phyloP scores from a whole-genome alignment of 2,888 invertebrate genomes.

The Chrysolina oricalcia region DNA sequence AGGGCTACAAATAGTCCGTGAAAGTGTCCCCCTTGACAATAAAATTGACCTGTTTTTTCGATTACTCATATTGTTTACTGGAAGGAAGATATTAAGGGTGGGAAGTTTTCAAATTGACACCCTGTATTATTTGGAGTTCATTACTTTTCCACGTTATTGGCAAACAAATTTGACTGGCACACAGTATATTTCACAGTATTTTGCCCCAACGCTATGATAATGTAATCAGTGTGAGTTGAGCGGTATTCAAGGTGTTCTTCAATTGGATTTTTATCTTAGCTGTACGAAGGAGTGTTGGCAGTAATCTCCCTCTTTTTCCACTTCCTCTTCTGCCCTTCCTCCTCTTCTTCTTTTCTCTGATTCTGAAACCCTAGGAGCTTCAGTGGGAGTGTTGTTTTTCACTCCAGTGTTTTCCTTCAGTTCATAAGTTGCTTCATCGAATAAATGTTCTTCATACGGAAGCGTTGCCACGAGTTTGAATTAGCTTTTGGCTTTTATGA shows the following conservation, averaged over 20 bases:
- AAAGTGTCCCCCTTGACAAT: too few relatives aligned
- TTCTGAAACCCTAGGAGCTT: slow-evolving; percentile 15
- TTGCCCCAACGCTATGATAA: slow-evolving; percentile 27
- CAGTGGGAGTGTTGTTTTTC: slow-evolving; percentile 7
- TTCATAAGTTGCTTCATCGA: slow-evolving; percentile 1
- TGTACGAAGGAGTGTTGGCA: too few relatives aligned
- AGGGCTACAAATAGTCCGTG: too few relatives aligned
- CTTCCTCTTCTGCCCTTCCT: slow-evolving; percentile 16
- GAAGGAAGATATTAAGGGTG: too few relatives aligned
- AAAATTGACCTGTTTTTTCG: too few relatives aligned
- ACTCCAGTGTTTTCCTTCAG: slow-evolving; percentile 15
- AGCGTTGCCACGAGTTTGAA: too few relatives aligned
- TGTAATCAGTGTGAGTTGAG: slow-evolving; percentile 30
- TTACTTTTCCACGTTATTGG: slow-evolving; percentile 31
- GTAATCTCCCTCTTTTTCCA: slow-evolving; percentile 25
- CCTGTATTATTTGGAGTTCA: slow-evolving; percentile 36
- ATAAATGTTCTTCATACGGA: slow-evolving; percentile 1
- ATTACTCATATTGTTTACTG: too few relatives aligned
- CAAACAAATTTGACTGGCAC: slow-evolving; percentile 34
- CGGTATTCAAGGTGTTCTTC: too few relatives aligned
- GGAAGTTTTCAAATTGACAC: too few relatives aligned
- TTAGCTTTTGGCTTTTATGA: too few relatives aligned
- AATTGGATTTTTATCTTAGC: too few relatives aligned
- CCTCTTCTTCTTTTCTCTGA: slow-evolving; percentile 20
- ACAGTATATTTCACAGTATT: slow-evolving; percentile 32